Base-by-base conservation (phyloP, 2,797 vertebrate species). In the Glyptemys insculpta region DNA sequence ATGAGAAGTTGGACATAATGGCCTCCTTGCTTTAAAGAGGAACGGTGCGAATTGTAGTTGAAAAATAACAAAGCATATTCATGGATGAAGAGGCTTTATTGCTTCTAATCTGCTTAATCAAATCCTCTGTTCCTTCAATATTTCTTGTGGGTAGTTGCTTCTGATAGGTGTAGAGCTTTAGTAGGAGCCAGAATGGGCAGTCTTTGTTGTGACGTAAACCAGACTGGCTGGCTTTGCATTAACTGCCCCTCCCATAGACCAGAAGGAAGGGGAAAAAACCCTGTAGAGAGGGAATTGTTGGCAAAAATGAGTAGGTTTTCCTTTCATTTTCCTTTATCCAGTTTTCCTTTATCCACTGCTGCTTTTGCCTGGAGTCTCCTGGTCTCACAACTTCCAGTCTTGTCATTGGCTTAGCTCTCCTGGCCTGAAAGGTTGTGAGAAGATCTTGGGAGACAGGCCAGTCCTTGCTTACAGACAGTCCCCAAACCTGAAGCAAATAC, bases 151-250 rank as follows among this genome's bases (percentile, higher is more conserved):
- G 85, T 52, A 62, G 86, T 68, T 87, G 74, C 52, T 76, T 95
- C 81, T 94, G n/a, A 86, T 92, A 81, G 37, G 54, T 93, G 86
- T 44, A 8, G 44, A 92, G 84, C 59, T 95, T 94, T 96, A 94
- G 94, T 95, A 96, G 94, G 86, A 87, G 80, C 91, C 74, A 10
- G 86, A 90, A 78, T 44, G 41, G 79, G 90, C 91, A 92, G 80
- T 81, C 81, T 92, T 93, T 81, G 49, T 83, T 82, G 74, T 91
- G 96, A 95, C 95, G 84, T 89, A 94, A 97, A 96, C 86, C 96
- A 97, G 94, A 96, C 95, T 96, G 93, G 93, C 91, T 92, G 74
- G 29, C 78, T 94, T 92, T 93, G 47, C 89, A 91, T 27, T 79
- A 82, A 31, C 89, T 89, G 82, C 62, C 14, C 72, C 83, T 90